Conservation (phyloP, 53 echinoderm and acorn worm species). For the Luidia sarsii region DNA sequence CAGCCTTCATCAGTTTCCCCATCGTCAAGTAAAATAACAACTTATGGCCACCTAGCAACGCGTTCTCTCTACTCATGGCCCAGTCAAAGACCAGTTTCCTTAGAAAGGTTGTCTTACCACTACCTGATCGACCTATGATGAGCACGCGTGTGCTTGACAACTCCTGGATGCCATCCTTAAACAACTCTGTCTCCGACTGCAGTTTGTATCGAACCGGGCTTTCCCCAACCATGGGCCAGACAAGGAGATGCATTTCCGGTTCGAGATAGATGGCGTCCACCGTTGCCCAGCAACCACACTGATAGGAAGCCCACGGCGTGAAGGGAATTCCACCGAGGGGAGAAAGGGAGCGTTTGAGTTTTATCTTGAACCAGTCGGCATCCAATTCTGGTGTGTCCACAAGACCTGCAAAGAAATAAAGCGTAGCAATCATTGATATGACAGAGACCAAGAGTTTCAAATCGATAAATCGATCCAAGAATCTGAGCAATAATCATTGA, state of each 20-base stretch:
- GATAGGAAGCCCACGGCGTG: background rate
- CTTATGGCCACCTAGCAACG: background rate
- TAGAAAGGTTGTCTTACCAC: slow-evolving; percentile 32
- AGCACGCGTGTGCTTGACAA: background rate
- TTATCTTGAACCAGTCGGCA: no score
- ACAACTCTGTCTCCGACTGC: background rate
- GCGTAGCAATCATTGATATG: no score
- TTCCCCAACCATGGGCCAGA: background rate
- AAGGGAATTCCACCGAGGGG: background rate
- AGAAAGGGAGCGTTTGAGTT: no score
- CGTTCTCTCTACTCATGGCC: background rate
- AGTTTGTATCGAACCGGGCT: background rate
- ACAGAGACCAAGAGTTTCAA: no score
- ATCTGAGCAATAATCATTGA: no score
- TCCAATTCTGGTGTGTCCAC: no score
- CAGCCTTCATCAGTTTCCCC: background rate
- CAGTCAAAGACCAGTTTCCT: background rate
- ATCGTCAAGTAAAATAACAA: background rate
- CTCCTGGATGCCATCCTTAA: background rate
- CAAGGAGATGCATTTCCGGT: background rate
- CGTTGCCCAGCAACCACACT: background rate
- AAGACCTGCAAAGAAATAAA: no score
- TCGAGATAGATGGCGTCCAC: background rate
- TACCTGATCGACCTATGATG: background rate
- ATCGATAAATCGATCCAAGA: no score